Percentiles rank a stretch among this genome's conserved stretches.
phyloP scores from a whole-genome alignment of 2,888 invertebrate genomes.

The Andrena hattorfiana region DNA sequence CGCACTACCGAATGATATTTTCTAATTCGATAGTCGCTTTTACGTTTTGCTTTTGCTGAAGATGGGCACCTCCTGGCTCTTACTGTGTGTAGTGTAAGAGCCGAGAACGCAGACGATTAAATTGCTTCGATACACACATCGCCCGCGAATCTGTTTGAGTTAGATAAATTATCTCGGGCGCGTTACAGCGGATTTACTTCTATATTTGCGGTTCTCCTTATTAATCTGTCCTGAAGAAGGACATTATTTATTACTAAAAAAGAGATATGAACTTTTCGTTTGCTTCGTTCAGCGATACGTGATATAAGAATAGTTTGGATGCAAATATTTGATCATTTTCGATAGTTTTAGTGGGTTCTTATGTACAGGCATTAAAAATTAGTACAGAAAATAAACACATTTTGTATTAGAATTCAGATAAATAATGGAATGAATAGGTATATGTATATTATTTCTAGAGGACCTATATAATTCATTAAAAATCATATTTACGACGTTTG shows the following conservation, averaged over 20 bases:
- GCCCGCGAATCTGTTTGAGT: slow-evolving; percentile 34
- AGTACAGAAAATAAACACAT: no score
- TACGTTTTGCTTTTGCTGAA: not conserved
- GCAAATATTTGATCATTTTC: no score
- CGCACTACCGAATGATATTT: not conserved
- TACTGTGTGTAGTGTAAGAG: not conserved
- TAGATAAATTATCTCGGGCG: slow-evolving; percentile 42
- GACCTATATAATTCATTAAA: no score
- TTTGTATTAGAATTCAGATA: no score
- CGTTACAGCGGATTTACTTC: slow-evolving; percentile 13
- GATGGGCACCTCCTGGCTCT: not conserved
- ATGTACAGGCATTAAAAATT: no score
- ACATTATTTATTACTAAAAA: slow-evolving; percentile 6
- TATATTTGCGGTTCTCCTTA: slow-evolving; percentile 11
- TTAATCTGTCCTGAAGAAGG: not conserved
- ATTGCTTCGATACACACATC: slow-evolving; percentile 24
- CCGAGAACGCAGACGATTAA: slow-evolving; percentile 17
- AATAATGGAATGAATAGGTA: no score
- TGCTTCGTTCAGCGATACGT: no score
- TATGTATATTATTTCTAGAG: no score
- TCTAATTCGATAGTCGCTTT: slow-evolving; percentile 11
- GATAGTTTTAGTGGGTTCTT: no score
- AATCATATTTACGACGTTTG: no score
- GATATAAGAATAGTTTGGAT: no score
- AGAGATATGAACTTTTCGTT: no score